Evolutionary conservation across 2,797 vertebrate genomes (phyloP).

Genomic region (Anomalospiza imberbis): DNA sequence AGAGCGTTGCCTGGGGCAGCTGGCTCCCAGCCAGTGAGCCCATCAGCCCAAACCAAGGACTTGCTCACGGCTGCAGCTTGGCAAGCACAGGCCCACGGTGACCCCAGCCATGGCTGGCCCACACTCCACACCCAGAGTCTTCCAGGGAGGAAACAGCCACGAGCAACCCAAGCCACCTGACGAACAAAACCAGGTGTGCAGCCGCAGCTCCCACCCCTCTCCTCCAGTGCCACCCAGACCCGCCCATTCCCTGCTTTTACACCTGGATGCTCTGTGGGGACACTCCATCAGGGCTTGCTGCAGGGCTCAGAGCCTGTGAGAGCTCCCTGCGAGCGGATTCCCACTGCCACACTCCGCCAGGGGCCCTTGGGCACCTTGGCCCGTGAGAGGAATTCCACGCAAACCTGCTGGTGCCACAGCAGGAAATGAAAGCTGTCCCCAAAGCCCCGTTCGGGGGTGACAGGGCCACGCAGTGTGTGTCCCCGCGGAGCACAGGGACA

Average conservation of each 20-base stretch:
- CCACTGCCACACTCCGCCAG: neutral
- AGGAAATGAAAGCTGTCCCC: rapidly evolving
- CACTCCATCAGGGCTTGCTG: neutral
- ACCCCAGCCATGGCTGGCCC: neutral
- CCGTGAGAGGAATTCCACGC: neutral
- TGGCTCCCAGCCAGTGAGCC: rapidly evolving
- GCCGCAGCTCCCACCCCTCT: neutral
- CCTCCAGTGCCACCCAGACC: no score
- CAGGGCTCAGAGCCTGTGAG: neutral
- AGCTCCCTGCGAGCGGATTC: neutral
- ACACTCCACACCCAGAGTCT: no score
- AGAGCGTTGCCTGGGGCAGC: neutral
- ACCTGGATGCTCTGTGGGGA: rapidly evolving
- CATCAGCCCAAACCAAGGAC: neutral
- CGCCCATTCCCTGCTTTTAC: neutral
- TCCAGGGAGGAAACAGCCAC: neutral
- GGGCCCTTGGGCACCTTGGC: neutral
- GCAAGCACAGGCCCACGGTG: neutral
- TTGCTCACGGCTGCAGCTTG: neutral
- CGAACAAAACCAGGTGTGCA: rapidly evolving
- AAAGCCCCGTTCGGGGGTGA: neutral
- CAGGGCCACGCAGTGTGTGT: neutral
- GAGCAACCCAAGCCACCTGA: neutral
- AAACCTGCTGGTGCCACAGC: neutral
- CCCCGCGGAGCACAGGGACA: neutral